Conservation (phyloP, 2,113 vertebrate genomes). For the Orthonyx spaldingii region DNA sequence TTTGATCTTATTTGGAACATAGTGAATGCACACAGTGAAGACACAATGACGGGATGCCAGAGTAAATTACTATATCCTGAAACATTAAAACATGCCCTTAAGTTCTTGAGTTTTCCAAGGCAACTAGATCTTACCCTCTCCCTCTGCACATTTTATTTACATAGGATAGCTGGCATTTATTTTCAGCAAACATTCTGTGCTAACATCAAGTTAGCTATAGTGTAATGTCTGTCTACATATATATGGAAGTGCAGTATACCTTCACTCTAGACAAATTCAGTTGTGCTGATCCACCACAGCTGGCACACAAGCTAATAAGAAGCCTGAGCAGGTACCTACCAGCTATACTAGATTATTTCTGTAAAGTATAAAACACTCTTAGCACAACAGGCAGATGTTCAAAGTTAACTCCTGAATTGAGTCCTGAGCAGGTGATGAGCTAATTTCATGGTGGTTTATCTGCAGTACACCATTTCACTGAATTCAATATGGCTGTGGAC, state of each 20-base stretch:
- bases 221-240: not conserved
- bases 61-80: not conserved
- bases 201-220: not conserved
- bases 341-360: not conserved
- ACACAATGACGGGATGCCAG: not conserved
- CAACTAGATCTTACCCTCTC: not conserved
- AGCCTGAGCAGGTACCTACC: not conserved
- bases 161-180: not conserved
- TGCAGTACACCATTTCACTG: not conserved
- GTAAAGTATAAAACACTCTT: not conserved
- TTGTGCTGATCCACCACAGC: not conserved
- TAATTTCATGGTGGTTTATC: not conserved
- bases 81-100: not conserved
- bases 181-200: not conserved
- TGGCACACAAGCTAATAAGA: not conserved
- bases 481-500: not conserved
- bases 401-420: not conserved
- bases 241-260: not conserved
- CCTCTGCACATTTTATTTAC: not conserved
- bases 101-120: not conserved
- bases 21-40: not conserved
- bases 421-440: not conserved
- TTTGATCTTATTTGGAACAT: constrained; percentile 32
- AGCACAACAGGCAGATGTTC: not conserved
- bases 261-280: not conserved